Base-by-base conservation (phyloP, 2,888 invertebrate genomes). In the Cloeon dipterum region DNA sequence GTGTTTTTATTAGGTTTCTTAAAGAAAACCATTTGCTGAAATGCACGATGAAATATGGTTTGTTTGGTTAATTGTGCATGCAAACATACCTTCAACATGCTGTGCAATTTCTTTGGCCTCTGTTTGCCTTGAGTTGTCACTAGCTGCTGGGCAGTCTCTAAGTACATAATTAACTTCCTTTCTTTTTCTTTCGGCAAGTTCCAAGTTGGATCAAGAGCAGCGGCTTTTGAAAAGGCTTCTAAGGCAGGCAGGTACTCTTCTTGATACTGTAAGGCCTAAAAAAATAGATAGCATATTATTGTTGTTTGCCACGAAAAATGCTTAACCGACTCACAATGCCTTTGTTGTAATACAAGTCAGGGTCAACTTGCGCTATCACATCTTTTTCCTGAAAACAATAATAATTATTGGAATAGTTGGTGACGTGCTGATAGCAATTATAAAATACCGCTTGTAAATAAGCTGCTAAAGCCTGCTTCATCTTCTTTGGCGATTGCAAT, bases 341-440 rank as follows among this genome's bases (percentile, higher is more conserved):
- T 60, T 76, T 75, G 56, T 86, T 86, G 51, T 74, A 83, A 57
- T 78, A 76, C 33, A 86, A 61, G 57, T 85, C 82, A 1, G 82
- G 72, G 45, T 74, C 75, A 41, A 69, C 71, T 49, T 61, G 68
- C 1, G 79, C 73, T 3, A 73, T 59, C 1, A 70, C 60, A 51
- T 83, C 72, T 52, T 68, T 69, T 52, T 73, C 73, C 72, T 73
- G 50, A 19, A 54, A 52, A 40, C 42, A 43, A 43, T 41, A 44
- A 45, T 42, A 40, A 38, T 32, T n/a, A n/a, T 20, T 35, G 19
- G 37, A 38, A 23, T 37, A 35, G 13, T 34, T 26, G 34, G 20
- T 37, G 33, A 41, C 37, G 38, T 32, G n/a, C 37, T 20, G 21
- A 40, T 38, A 20, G 20, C 29, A 29, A 14, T 37, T 23, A 34